Conservation (phyloP, 2,888 invertebrate genomes). For the Quadroppia sp. region DNA sequence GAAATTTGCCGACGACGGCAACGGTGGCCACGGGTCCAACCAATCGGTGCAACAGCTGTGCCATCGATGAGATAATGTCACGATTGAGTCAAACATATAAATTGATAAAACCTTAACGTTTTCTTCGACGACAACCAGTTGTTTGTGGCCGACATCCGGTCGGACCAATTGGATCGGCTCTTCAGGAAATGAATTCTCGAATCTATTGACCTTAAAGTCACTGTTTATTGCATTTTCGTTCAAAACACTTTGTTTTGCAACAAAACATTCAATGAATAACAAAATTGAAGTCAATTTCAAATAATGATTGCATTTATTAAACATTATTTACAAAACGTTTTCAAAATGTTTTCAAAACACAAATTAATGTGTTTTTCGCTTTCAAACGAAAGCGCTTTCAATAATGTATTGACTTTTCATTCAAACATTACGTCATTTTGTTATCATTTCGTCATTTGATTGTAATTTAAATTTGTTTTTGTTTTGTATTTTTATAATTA, state of each 20-base stretch:
- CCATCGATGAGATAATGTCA: constrained; percentile 1
- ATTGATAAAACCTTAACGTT: constrained; percentile 45
- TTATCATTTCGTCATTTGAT: constrained; percentile 7
- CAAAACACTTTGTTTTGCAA: background rate
- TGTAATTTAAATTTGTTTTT: background rate
- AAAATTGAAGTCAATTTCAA: background rate
- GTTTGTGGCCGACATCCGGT: constrained; percentile 43
- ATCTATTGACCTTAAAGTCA: background rate
- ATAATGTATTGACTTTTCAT: background rate
- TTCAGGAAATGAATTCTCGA: constrained; percentile 34
- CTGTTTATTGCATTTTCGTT: background rate
- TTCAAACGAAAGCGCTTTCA: constrained; percentile 6
- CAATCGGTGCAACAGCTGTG: constrained; percentile 46
- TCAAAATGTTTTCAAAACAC: no score
- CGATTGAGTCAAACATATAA: background rate
- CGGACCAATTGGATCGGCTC: constrained; percentile 44
- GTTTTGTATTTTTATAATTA: background rate
- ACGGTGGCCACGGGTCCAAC: constrained; percentile 46
- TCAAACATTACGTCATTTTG: background rate
- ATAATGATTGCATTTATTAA: background rate
- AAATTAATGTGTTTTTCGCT: background rate
- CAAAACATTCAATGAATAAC: background rate
- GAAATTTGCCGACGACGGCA: constrained; percentile 48
- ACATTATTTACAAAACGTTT: constrained; percentile 11
- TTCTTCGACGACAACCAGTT: constrained; percentile 46